phyloP scores from a whole-genome alignment of 2,888 invertebrate genomes.

The Muscina levida region DNA sequence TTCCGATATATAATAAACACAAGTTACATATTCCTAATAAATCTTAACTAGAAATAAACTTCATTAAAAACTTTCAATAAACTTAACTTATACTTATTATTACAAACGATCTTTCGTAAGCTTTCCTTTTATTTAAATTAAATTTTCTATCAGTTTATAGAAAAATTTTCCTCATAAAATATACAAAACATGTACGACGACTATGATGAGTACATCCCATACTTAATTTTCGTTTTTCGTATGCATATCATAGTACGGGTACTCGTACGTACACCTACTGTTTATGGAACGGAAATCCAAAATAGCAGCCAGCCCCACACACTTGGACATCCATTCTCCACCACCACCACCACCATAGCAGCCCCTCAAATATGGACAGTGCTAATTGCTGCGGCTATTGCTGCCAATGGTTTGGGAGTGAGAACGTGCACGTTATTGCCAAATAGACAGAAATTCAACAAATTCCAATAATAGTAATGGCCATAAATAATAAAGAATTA shows the following conservation, averaged over 20 bases:
- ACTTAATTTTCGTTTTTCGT: too few relatives aligned
- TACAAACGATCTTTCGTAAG: too few relatives aligned
- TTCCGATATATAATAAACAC: too few relatives aligned
- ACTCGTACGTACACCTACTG: background rate
- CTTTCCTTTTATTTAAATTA: too few relatives aligned
- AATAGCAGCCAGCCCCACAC: constrained; percentile 32
- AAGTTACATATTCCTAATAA: too few relatives aligned
- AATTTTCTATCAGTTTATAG: too few relatives aligned
- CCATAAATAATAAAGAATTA: constrained; percentile 37
- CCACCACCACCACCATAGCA: constrained; percentile 10
- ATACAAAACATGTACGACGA: constrained; percentile 36
- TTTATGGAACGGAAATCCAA: constrained; percentile 42
- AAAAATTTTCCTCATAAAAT: background rate
- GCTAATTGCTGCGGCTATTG: background rate
- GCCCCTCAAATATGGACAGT: background rate
- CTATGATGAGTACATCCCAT: constrained; percentile 12
- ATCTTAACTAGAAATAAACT: too few relatives aligned
- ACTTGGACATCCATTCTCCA: constrained; percentile 11
- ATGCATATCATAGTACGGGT: background rate
- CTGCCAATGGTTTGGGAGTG: background rate
- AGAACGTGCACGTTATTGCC: constrained; percentile 56
- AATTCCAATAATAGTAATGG: constrained; percentile 33
- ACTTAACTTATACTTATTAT: too few relatives aligned
- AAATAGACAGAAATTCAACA: constrained; percentile 8
- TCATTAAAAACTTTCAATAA: too few relatives aligned